Evolutionary conservation across 1,140 invertebrate genomes (phyloP), one percentile per base, ranked within the genome.

Genomic region (Drosophila prosaltans): DNA sequence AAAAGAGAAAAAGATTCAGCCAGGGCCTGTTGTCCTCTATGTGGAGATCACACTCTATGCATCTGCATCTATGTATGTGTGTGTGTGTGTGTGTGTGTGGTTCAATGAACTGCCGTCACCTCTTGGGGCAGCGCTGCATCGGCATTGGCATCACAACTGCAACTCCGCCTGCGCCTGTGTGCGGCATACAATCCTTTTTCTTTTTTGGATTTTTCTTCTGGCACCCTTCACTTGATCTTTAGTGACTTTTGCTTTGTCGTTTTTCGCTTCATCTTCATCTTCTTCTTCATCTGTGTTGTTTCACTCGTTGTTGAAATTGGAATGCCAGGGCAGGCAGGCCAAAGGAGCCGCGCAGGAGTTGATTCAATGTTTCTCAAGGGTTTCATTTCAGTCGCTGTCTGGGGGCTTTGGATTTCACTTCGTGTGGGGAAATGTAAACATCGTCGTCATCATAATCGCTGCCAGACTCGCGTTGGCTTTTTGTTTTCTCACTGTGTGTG

Each of bases 211-310:
- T 81, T 81, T 74, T 71, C 83, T 74, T 75, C 65, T 62, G 63
- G 78, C 83, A 88, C 83, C 83, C 83, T 89, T 88, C 84, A 88
- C 83, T 88, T 88, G 83, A 89, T 88, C 84, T 88, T 75, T 65
- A 54, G 24, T 80, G 82, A 86, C 85, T 85, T 64, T 61, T 77
- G 62, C 57, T 64, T 64, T 51, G 45, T 51, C 45, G 45, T 51
- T 51, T 51, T 26, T 21, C 9, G 26, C 45, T 24, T 26, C 45
- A 2, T 51, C 45, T 51, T 24, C 45, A 16, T 16, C 11, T 16
- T 43, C 32, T 40, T 59, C 75, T 61, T 41, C 1, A 5, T 36
- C 6, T 36, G 32, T 36, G 32, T 36, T 36, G 32, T 36, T 36
- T 36, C 32, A 36, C 72, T 58, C 63, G 62, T 58, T 54, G 70